Conservation (phyloP, 2,113 vertebrate species). For the Serinus canaria region DNA sequence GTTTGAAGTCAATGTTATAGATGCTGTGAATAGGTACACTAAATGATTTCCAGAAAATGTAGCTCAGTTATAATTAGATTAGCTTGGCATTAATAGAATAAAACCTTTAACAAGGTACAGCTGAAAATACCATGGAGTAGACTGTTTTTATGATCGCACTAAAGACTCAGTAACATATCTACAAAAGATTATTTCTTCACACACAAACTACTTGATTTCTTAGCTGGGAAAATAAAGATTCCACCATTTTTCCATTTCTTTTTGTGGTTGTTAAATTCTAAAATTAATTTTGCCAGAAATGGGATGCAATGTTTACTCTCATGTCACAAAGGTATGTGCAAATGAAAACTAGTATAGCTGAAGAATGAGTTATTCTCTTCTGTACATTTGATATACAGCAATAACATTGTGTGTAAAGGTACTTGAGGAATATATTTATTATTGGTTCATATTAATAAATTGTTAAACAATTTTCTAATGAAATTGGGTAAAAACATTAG, state of each 20-base stretch:
- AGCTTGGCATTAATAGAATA: slow-evolving; percentile 21
- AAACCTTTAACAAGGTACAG: background rate
- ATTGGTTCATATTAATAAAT: background rate
- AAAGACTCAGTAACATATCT: background rate
- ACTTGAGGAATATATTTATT: background rate
- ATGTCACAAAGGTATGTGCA: background rate
- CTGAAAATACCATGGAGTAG: background rate
- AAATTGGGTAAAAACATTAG: background rate
- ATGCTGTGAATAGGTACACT: background rate
- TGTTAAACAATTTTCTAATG: background rate
- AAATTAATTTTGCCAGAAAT: background rate
- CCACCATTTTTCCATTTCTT: background rate
- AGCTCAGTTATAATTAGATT: slow-evolving; percentile 7
- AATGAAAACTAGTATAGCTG: background rate
- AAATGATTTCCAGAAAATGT: background rate
- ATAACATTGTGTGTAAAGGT: background rate
- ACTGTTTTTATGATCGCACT: background rate
- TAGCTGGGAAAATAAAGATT: background rate
- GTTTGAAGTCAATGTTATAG: slow-evolving; percentile 2
- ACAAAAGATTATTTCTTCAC: background rate
- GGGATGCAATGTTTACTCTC: background rate
- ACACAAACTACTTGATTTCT: background rate
- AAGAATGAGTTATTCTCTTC: background rate
- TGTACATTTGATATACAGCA: background rate
- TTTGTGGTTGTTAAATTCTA: background rate